Percentiles rank a stretch among this genome's conserved stretches.
These are phyloP conservation scores for Edolisoma coerulescens DNA, from an alignment of 2,113 vertebrate genomes.

Conservation along the genomic window DNA sequence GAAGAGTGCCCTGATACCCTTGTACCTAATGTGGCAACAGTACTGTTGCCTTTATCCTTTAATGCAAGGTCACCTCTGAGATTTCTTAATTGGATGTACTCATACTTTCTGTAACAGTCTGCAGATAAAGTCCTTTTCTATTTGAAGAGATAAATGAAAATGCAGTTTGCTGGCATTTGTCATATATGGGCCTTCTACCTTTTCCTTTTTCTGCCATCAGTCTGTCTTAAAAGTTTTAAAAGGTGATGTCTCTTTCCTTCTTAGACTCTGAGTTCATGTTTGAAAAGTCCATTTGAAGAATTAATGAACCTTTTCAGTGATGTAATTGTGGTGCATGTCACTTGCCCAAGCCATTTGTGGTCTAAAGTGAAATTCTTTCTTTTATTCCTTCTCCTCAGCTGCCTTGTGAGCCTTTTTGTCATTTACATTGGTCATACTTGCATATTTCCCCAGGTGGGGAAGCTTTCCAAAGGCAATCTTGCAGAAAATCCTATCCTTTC, in stretches of 20 bases:
- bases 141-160: neutral
- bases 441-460: neutral
- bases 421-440: neutral
- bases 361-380: neutral
- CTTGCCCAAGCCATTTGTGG: neutral
- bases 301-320: neutral
- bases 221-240: neutral
- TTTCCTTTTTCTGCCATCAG: neutral
- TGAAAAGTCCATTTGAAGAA: slow-evolving; percentile 4
- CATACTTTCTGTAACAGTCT: neutral
- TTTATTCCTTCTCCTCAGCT: neutral
- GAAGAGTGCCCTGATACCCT: neutral
- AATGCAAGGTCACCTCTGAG: neutral
- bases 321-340: neutral
- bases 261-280: neutral
- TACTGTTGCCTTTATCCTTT: neutral
- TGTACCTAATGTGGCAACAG: fast-evolving
- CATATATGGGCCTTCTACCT: neutral
- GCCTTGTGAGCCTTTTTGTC: neutral
- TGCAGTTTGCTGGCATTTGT: neutral
- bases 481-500: neutral
- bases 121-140: neutral
- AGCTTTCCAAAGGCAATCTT: neutral
- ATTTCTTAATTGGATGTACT: neutral
- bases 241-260: neutral